These are phyloP conservation scores for Pandemis corylana DNA, from an alignment of 2,888 invertebrate species.

Conservation along the genomic window DNA sequence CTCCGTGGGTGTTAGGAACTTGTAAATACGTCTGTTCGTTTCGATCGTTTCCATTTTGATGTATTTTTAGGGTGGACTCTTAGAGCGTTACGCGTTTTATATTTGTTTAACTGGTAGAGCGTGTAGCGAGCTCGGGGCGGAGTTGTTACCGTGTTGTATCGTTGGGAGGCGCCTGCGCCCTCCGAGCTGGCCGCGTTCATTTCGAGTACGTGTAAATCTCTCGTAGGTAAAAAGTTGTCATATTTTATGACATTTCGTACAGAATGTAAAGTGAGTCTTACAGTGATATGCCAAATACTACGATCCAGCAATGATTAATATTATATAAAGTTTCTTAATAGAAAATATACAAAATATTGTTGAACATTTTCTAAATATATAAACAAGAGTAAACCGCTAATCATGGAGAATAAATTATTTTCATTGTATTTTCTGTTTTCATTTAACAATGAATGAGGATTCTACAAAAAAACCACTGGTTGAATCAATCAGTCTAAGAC, in stretches of 20 bases:
- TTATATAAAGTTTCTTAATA: slow-evolving; percentile 80
- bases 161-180: slow-evolving; percentile 42
- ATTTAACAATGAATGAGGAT: slow-evolving; percentile 51
- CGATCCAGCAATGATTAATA: slow-evolving; percentile 79
- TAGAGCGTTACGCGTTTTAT: slow-evolving; percentile 78
- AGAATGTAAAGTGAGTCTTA: slow-evolving; percentile 69
- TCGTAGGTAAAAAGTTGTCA: slow-evolving; percentile 43
- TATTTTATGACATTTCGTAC: slow-evolving; percentile 72
- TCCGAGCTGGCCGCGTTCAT: slow-evolving; percentile 39
- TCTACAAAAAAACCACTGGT: not conserved
- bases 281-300: slow-evolving; percentile 83
- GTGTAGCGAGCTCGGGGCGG: slow-evolving; percentile 63
- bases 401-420: slow-evolving; percentile 84
- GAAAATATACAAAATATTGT: slow-evolving; percentile 83
- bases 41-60: slow-evolving; percentile 80
- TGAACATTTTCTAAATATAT: slow-evolving; percentile 84
- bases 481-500: not conserved
- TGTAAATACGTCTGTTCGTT: slow-evolving; percentile 78
- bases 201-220: slow-evolving; percentile 36
- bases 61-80: slow-evolving; percentile 78
- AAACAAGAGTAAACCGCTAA: slow-evolving; percentile 77
- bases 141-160: slow-evolving; percentile 66
- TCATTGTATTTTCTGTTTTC: slow-evolving; percentile 74
- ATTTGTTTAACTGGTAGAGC: slow-evolving; percentile 72
- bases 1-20: slow-evolving; percentile 67